Evolutionary conservation across 2,888 invertebrate genomes (phyloP).

Genomic region (Hypselothyrea guttata): DNA sequence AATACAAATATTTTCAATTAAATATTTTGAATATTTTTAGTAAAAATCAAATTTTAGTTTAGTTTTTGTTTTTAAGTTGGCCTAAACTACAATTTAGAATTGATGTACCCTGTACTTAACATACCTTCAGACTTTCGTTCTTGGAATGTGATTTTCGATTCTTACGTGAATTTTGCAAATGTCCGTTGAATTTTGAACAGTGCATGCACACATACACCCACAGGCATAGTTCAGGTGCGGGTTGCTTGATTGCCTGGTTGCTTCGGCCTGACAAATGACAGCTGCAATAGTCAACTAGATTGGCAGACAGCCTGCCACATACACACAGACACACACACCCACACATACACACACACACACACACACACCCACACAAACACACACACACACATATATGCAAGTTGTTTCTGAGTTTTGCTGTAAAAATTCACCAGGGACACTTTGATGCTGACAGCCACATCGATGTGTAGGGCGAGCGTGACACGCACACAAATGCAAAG

Average conservation of each 20-base stretch:
- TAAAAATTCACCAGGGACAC: slow-evolving; percentile 48
- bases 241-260: slow-evolving; percentile 37
- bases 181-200: too few relatives aligned
- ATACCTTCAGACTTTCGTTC: too few relatives aligned
- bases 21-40: too few relatives aligned
- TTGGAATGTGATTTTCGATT: too few relatives aligned
- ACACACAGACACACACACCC: background rate
- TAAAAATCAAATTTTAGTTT: too few relatives aligned
- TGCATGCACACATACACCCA: background rate
- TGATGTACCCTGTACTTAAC: too few relatives aligned
- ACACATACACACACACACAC: background rate
- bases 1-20: too few relatives aligned
- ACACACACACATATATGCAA: slow-evolving; percentile 6
- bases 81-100: too few relatives aligned
- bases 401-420: slow-evolving; percentile 29
- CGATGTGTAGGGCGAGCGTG: slow-evolving; percentile 40
- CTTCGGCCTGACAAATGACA: slow-evolving; percentile 58
- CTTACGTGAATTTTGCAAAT: too few relatives aligned
- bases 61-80: too few relatives aligned
- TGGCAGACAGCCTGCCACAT: background rate
- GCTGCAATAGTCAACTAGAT: slow-evolving; percentile 47
- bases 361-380: background rate
- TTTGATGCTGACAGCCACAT: slow-evolving; percentile 54
- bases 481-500: slow-evolving; percentile 41
- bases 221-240: slow-evolving; percentile 23